Conservation (phyloP, 2,888 invertebrate species). For the Ariolimax columbianus region DNA sequence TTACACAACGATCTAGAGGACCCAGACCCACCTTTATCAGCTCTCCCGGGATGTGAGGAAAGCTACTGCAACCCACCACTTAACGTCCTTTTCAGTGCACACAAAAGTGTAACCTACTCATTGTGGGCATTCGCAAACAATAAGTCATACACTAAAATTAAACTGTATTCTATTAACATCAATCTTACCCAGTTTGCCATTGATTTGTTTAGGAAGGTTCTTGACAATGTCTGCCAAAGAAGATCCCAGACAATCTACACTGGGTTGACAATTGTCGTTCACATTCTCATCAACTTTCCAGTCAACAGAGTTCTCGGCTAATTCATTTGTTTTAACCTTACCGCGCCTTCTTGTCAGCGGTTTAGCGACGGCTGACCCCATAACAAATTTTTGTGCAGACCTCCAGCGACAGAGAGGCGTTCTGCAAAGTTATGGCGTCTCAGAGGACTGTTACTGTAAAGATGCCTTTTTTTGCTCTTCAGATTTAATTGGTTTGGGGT, state of each 20-base stretch:
- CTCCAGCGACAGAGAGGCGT: conserved; percentile 40
- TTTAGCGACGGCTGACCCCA: conserved; percentile 46
- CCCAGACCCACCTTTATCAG: too few species aligned
- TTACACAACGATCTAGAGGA: too few species aligned
- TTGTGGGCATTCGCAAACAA: too few species aligned
- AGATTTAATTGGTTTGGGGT: too few species aligned
- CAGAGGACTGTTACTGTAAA: conserved; percentile 29
- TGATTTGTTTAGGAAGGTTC: conserved; percentile 16
- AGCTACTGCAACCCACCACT: too few species aligned
- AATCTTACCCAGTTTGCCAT: not conserved
- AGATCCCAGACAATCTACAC: not conserved
- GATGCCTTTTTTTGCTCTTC: not conserved
- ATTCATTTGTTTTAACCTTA: conserved; percentile 29
- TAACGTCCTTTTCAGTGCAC: too few species aligned
- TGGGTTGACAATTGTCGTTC: conserved; percentile 23
- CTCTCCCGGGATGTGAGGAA: too few species aligned
- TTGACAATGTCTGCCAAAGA: conserved; percentile 12
- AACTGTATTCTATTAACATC: not conserved
- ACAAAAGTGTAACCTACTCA: too few species aligned
- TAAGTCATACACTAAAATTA: too few species aligned
- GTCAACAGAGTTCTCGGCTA: not conserved
- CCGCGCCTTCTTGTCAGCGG: conserved; percentile 40
- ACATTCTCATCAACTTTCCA: conserved; percentile 27
- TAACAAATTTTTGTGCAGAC: conserved; percentile 35
- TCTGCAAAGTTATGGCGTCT: conserved; percentile 31